Conservation (phyloP, 2,888 invertebrate species). For the Acrocera orbiculus region DNA sequence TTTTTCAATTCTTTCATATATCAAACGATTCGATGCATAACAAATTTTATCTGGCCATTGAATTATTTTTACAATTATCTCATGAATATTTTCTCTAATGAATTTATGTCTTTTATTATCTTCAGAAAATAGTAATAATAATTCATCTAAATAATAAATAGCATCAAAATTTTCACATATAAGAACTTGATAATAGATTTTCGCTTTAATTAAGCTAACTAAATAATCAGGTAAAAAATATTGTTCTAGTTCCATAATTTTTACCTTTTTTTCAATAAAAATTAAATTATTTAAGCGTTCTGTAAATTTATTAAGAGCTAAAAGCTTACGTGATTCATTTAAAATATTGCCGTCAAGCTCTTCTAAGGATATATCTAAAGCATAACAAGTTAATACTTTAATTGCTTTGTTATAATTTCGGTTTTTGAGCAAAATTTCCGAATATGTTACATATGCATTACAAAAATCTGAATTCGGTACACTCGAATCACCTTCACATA, state of each 20-base stretch:
- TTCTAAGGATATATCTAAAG: slow-evolving; percentile 11
- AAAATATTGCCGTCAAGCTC: slow-evolving; percentile 7
- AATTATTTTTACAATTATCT: slow-evolving; percentile 24
- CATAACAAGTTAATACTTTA: slow-evolving; percentile 17
- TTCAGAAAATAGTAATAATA: slow-evolving; percentile 15
- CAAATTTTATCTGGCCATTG: slow-evolving; percentile 18
- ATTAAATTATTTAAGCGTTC: slow-evolving; percentile 15
- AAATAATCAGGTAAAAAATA: slow-evolving; percentile 22
- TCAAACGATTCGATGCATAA: slow-evolving; percentile 25
- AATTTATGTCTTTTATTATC: slow-evolving; percentile 15
- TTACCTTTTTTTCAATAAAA: slow-evolving; percentile 16
- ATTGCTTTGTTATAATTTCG: slow-evolving; percentile 15
- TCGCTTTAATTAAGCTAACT: slow-evolving; percentile 18
- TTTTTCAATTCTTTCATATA: slow-evolving; percentile 27
- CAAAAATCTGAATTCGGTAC: slow-evolving; percentile 16
- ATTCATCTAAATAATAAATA: slow-evolving; percentile 15
- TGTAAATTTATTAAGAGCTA: slow-evolving; percentile 14
- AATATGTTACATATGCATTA: slow-evolving; percentile 18
- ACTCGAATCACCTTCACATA: slow-evolving; percentile 16
- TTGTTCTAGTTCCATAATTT: slow-evolving; percentile 20
- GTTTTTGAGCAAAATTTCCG: slow-evolving; percentile 19
- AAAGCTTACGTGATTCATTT: slow-evolving; percentile 15
- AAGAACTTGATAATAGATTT: slow-evolving; percentile 17
- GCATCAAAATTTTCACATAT: slow-evolving; percentile 16
- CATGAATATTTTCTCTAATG: slow-evolving; percentile 32